Evolutionary conservation across 2,888 invertebrate species (phyloP), one percentile per base, ranked within the genome.

Genomic region (Nephrocerus scutellatus): DNA sequence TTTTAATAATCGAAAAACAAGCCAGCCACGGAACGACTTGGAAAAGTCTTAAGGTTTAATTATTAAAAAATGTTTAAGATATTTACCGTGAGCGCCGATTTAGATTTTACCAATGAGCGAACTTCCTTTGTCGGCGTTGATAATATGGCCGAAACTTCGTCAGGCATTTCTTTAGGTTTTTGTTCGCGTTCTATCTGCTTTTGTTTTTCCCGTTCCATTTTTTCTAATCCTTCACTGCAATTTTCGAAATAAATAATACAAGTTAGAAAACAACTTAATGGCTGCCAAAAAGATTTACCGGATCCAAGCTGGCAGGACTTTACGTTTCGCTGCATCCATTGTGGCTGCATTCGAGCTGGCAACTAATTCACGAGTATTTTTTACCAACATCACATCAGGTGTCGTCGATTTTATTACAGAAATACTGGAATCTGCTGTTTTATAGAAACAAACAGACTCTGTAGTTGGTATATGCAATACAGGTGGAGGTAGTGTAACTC

Each of bases 301-400:
- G 49, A 97, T 95, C 97, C 97, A 97, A 1, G 88, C 90, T n/a
- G 97, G 97, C 15, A 97, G 73, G 54, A 87, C 84, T 58, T 90
- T 81, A 23, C 92, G 74, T 67, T 89, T 89, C 13, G 84, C 84
- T 12, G 89, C 88, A 67, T 92, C 91, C 61, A 79, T 70, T 20
- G 72, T 73, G 9, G 70, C 61, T 29, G 60, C 55, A 2, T 60
- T 47, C 33, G 59, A 51, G 15, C 33, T 30, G 25, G 16, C 28
- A n/a, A n/a, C n/a, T n/a, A n/a, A n/a, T n/a, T n/a, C n/a, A n/a
- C n/a, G n/a, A n/a, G n/a, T n/a, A n/a, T n/a, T n/a, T n/a, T n/a
- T n/a, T n/a, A n/a, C n/a, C n/a, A n/a, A n/a, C n/a, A n/a, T n/a
- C n/a, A n/a, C n/a, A n/a, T n/a, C n/a, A n/a, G n/a, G 43, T 29